These are phyloP conservation scores for Spea multiplicata DNA, from an alignment of 2,113 vertebrate genomes.

Conservation along the genomic window DNA sequence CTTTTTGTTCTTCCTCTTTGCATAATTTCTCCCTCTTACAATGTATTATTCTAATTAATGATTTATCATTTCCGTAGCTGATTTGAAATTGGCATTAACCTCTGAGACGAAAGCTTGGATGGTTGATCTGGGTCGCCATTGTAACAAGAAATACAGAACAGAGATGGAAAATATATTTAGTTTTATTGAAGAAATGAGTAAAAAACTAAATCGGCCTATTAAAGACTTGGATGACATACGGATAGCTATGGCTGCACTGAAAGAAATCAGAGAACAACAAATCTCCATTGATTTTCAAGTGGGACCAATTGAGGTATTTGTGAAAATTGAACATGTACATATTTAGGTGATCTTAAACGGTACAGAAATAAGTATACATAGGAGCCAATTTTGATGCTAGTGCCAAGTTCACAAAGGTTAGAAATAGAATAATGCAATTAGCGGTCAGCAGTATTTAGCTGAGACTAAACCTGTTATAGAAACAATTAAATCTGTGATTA, in stretches of 20 bases:
- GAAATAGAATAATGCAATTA: no score
- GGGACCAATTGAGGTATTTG: conserved; percentile 84
- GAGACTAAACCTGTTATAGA: no score
- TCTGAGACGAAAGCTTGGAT: conserved; percentile 89
- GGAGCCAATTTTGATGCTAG: no score
- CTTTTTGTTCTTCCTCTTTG: no score
- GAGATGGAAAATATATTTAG: conserved; percentile 88
- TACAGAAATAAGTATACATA: no score
- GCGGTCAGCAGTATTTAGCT: no score
- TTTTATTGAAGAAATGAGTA: conserved; percentile 83
- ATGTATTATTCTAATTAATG: no score
- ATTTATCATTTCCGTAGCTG: conserved; percentile 59
- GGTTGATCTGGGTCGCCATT: conserved; percentile 75
- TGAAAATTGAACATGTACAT: background rate
- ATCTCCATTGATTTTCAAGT: conserved; percentile 84
- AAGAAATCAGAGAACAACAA: conserved; percentile 85
- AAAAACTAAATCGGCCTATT: conserved; percentile 83
- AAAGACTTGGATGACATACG: conserved; percentile 92
- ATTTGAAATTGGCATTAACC: conserved; percentile 82
- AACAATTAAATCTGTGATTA: no score
- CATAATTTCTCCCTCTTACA: no score
- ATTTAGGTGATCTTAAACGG: no score
- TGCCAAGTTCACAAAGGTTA: no score
- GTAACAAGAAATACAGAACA: conserved; percentile 81
- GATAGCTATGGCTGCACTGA: conserved; percentile 83